Conservation (phyloP, 1,140 invertebrate species). For the Apis laboriosa region DNA sequence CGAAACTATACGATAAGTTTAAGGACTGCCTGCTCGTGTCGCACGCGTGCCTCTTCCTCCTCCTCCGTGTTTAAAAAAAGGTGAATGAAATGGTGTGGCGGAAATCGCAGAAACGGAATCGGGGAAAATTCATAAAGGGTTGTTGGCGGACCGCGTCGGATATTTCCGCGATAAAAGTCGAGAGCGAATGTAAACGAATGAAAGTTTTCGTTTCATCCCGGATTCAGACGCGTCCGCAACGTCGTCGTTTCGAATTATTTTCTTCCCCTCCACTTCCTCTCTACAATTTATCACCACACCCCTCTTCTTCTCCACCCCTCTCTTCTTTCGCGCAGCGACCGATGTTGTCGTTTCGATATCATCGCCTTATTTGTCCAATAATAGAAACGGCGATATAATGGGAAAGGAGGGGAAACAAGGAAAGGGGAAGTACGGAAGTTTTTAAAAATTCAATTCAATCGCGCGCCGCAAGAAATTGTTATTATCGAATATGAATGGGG, state of each 20-base stretch:
- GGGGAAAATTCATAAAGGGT: conserved; percentile 40
- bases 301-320: background rate
- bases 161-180: conserved; percentile 44
- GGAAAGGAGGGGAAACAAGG: too few species aligned
- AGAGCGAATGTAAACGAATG: conserved; percentile 44
- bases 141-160: conserved; percentile 11
- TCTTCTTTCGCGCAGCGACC: background rate
- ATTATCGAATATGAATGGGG: conserved; percentile 18
- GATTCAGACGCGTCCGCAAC: conserved; percentile 14
- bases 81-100: background rate
- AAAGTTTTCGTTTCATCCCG: conserved; percentile 44
- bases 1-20: conserved; percentile 23
- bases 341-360: too few species aligned
- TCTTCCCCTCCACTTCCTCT: too few species aligned
- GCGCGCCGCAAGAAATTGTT: conserved; percentile 2
- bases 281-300: too few species aligned
- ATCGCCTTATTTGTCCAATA: background rate
- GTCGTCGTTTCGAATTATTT: conserved; percentile 12
- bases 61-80: background rate
- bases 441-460: conserved; percentile 36
- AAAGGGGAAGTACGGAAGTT: background rate
- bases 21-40: background rate
- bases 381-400: too few species aligned
- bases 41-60: background rate
- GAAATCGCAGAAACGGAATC: conserved; percentile 23